Conservation (phyloP, 2,888 invertebrate species). For the Agrochola lychnidis region DNA sequence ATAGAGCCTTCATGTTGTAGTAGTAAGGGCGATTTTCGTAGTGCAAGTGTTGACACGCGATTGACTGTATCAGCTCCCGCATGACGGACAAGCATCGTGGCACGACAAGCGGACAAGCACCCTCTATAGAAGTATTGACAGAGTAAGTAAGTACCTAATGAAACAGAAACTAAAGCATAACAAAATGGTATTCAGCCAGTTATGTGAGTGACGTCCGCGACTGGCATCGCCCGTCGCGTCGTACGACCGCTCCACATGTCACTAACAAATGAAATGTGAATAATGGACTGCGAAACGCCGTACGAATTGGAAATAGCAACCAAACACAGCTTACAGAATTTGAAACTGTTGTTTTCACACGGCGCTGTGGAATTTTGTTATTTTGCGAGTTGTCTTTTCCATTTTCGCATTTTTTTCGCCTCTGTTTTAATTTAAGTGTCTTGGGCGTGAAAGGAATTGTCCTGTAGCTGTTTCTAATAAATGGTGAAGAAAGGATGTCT, state of each 20-base stretch:
- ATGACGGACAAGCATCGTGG: no score
- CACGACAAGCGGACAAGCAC: no score
- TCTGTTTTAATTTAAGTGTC: slow-evolving; percentile 60
- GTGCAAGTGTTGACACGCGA: no score
- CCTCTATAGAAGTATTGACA: neutral
- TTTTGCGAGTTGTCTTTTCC: slow-evolving; percentile 57
- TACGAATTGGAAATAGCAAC: slow-evolving; percentile 77
- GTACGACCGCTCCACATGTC: slow-evolving; percentile 67
- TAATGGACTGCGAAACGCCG: slow-evolving; percentile 77
- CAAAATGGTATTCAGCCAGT: slow-evolving; percentile 35
- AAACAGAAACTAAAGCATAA: slow-evolving; percentile 46
- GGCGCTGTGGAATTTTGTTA: slow-evolving; percentile 64
- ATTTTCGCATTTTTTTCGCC: slow-evolving; percentile 48
- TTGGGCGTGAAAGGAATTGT: slow-evolving; percentile 48
- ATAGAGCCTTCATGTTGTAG: neutral
- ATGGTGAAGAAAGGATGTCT: slow-evolving; percentile 20
- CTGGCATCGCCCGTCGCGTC: slow-evolving; percentile 46
- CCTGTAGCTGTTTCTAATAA: slow-evolving; percentile 19
- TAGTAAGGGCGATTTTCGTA: neutral
- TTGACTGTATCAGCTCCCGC: no score
- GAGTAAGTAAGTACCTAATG: neutral
- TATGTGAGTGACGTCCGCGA: slow-evolving; percentile 73
- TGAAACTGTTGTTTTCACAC: slow-evolving; percentile 66
- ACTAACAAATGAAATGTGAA: slow-evolving; percentile 79
- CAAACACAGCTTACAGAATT: slow-evolving; percentile 70